Evolutionary conservation across 1,140 invertebrate species (phyloP).

Genomic region (Temnothorax curvispinosus): DNA sequence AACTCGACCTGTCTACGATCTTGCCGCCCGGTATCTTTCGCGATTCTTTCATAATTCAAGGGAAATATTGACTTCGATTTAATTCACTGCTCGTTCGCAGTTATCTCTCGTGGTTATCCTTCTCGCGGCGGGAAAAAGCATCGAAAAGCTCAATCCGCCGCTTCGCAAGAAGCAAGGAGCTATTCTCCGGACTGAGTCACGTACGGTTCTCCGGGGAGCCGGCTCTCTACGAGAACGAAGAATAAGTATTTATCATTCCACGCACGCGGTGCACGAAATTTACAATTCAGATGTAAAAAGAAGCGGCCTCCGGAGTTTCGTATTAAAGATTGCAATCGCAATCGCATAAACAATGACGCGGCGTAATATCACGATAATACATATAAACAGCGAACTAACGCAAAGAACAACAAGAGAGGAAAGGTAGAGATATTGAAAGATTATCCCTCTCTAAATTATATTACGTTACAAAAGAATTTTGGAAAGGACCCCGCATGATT

Average conservation of each 20-base stretch:
- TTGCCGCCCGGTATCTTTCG: constrained; percentile 11
- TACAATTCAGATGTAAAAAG: constrained; percentile 61
- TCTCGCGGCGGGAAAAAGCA: constrained; percentile 41
- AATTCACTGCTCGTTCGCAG: constrained; percentile 63
- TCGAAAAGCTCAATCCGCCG: constrained; percentile 60
- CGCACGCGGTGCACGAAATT: constrained; percentile 49
- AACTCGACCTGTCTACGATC: background rate
- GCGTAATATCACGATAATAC: constrained; percentile 28
- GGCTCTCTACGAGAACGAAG: constrained; percentile 35
- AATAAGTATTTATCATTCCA: constrained; percentile 58
- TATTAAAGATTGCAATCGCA: constrained; percentile 61
- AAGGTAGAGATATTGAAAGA: background rate
- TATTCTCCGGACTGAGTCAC: constrained; percentile 58
- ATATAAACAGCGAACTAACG: constrained; percentile 11
- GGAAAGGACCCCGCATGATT: no score
- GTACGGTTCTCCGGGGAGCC: constrained; percentile 42
- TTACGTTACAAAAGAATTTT: background rate
- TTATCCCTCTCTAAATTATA: no score
- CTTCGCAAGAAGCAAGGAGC: constrained; percentile 48
- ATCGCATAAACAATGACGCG: constrained; percentile 51
- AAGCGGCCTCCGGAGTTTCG: constrained; percentile 38
- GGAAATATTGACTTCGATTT: constrained; percentile 62
- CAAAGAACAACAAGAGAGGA: background rate
- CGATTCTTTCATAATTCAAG: constrained; percentile 57
- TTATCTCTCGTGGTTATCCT: constrained; percentile 58